These are phyloP conservation scores for Tineola bisselliella DNA, from an alignment of 2,888 invertebrate species.

Conservation along the genomic window DNA sequence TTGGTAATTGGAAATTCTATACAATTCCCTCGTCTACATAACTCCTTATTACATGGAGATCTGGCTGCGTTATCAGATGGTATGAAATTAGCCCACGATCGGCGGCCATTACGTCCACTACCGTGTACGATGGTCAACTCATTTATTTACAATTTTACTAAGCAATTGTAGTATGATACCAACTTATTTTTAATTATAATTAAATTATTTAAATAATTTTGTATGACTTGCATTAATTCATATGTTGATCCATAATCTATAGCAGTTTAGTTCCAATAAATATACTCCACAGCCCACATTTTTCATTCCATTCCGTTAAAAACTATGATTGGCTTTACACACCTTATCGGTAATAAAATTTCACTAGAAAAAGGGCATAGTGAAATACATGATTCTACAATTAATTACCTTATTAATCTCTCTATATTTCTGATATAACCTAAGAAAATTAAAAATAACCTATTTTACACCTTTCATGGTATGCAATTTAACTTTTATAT, in stretches of 20 bases:
- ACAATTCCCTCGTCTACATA: constrained; percentile 1
- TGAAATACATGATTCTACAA: background rate
- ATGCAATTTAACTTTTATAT: background rate
- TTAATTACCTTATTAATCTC: background rate
- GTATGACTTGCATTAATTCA: too few species aligned
- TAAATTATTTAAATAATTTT: too few species aligned
- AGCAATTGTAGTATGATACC: constrained; percentile 7
- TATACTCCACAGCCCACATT: too few species aligned
- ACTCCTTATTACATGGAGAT: constrained; percentile 36
- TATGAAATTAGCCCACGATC: constrained; percentile 41
- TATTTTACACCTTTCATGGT: background rate
- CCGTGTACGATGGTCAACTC: constrained; percentile 1
- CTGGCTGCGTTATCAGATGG: constrained; percentile 47
- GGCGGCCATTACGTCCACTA: constrained; percentile 25
- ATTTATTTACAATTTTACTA: constrained; percentile 10
- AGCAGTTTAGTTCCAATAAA: too few species aligned
- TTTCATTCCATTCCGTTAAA: too few species aligned
- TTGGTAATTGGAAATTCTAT: background rate
- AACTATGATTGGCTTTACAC: too few species aligned
- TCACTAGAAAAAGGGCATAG: too few species aligned
- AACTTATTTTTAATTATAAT: background rate
- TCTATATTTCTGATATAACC: background rate
- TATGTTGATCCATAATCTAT: too few species aligned
- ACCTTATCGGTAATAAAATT: too few species aligned
- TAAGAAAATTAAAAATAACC: background rate